phyloP scores from a whole-genome alignment of 2,113 vertebrate species.

The Hypomesus transpacificus region DNA sequence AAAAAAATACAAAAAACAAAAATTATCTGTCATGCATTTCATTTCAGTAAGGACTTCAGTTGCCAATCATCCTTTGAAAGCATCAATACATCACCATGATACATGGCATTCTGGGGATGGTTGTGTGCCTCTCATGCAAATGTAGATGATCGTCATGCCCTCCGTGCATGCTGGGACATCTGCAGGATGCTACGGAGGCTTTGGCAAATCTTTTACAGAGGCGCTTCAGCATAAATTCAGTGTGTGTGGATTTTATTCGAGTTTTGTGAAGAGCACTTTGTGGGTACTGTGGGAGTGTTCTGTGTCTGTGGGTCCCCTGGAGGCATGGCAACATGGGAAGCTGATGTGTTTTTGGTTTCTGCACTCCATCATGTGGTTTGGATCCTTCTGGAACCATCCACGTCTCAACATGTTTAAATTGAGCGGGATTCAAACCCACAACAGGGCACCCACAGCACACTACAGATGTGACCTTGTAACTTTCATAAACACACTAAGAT shows the following conservation, averaged over 20 bases:
- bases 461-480: too few species aligned
- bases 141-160: constrained; percentile 40
- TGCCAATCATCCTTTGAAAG: constrained; percentile 42
- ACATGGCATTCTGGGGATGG: constrained; percentile 33
- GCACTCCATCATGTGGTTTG: too few species aligned
- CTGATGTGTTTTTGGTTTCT: not conserved
- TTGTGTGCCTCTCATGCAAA: constrained; percentile 57
- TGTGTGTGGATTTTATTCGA: not conserved
- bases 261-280: not conserved
- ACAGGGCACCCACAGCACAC: too few species aligned
- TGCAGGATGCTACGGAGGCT: constrained; percentile 31
- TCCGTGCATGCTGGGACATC: constrained; percentile 27
- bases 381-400: too few species aligned
- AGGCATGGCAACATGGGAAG: not conserved
- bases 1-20: too few species aligned
- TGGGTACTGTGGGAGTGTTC: not conserved
- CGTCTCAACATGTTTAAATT: too few species aligned
- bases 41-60: constrained; percentile 33
- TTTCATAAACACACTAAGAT: too few species aligned
- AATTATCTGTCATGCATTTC: constrained; percentile 42
- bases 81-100: constrained; percentile 55
- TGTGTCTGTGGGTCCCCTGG: not conserved
- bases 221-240: not conserved
- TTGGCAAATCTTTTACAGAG: constrained; percentile 5
- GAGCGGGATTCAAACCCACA: too few species aligned